A percentile compares a stretch with the other conserved stretches of the same genome.
Evolutionary conservation across 2,113 vertebrate species (phyloP).

Genomic region (Pteruthius melanotis): DNA sequence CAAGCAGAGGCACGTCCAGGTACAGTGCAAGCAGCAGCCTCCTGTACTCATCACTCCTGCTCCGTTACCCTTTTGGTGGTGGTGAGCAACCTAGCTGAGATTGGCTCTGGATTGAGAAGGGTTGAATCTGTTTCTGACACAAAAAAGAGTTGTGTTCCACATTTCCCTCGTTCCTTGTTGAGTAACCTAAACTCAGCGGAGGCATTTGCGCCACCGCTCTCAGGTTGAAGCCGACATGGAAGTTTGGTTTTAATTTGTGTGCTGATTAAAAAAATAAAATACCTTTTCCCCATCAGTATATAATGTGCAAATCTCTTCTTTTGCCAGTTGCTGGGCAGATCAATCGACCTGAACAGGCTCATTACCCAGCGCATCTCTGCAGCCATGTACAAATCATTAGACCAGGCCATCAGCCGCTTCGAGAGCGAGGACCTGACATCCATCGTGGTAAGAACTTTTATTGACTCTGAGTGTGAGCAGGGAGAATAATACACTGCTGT

Average conservation of each 20-base stretch:
- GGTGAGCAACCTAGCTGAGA: neutral
- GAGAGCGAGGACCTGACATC: conserved; percentile 98
- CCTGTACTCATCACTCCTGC: neutral
- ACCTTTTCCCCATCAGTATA: neutral
- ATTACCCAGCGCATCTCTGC: conserved; percentile 98
- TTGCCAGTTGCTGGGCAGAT: conserved; percentile 88
- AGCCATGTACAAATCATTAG: conserved; percentile 97
- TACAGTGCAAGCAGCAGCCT: conserved; percentile 38
- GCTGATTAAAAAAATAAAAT: neutral
- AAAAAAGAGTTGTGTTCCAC: neutral
- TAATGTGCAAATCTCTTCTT: neutral
- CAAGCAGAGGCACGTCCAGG: conserved; percentile 98
- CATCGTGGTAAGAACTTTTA: conserved; percentile 86
- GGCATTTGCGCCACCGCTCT: neutral
- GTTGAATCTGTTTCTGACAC: neutral
- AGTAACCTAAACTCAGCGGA: neutral
- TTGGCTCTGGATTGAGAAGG: neutral
- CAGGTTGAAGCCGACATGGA: neutral
- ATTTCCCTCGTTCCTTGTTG: neutral
- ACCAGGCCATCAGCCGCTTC: conserved; percentile 98
- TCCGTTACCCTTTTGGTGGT: neutral
- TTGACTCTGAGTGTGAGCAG: neutral
- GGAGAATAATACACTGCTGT: neutral
- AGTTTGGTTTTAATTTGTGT: neutral
- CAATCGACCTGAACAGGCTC: conserved; percentile 96